Evolutionary conservation across 2,888 invertebrate species (phyloP), one percentile per base, ranked within the genome.

Genomic region (Drosophila koepferae): DNA sequence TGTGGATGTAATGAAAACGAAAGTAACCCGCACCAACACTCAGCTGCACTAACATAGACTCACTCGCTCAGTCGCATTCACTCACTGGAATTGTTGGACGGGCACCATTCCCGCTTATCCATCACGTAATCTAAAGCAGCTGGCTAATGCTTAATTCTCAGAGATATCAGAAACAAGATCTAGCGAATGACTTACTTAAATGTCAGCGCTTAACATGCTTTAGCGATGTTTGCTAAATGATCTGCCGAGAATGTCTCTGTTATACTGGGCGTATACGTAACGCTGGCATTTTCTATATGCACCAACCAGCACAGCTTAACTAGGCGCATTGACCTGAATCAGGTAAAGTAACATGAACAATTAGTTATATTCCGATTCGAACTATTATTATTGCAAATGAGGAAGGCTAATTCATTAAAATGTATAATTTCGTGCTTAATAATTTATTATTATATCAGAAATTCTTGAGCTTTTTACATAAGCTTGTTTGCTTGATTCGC

Each of bases 1-100:
- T 64, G 81, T 60, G 55, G 64, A 56, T 49, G 70, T 75, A 91
- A 91, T 84, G 91, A 91, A 91, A 91, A 84, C 90, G 92, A 91
- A 91, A 91, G 91, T 91, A 84, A 89, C 81, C 70, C 77, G 71
- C 70, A 78, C 66, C 60, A 65, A 76, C 72, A 67, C 67, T 65
- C 63, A 69, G 36, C 62, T 65, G 62, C 58, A 73, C 73, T 74
- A 66, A 73, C 63, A 65, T 28, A 44, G 23, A 56, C 63, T 61
- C 58, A 46, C 79, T 51, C 31, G 64, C 60, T 72, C 46, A 69
- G 43, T 63, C 63, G 34, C 71, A 64, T 51, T 59, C 66, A 75
- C 66, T 69, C 43, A 16, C 8, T n/a, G 28, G 55, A 36, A 14
- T 44, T 48, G 72, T 56, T 51, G 53, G 66, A 41, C 62, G 67